Percentiles rank a stretch among this genome's conserved stretches.
Evolutionary conservation across 2,797 vertebrate species (phyloP).

Genomic region (Netta rufina): DNA sequence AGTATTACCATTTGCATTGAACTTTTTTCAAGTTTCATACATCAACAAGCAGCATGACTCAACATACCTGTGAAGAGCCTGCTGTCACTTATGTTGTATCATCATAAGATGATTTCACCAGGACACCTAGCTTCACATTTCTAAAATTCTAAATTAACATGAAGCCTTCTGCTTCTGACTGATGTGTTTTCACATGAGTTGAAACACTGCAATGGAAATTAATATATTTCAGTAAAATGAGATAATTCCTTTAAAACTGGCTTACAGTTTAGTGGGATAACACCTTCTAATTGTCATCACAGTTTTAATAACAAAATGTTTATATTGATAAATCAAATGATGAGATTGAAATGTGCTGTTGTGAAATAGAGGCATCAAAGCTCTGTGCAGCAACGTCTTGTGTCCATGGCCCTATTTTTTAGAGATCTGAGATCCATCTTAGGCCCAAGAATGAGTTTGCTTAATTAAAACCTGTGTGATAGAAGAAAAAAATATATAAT

Average conservation of each 20-base stretch:
- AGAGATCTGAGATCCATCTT: neutral
- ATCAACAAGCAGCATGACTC: neutral
- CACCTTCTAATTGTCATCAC: neutral
- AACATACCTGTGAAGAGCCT: neutral
- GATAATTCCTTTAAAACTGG: neutral
- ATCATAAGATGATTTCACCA: fast-evolving
- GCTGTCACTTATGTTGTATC: neutral
- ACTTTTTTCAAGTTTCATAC: neutral
- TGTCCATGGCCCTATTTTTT: neutral
- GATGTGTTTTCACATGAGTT: neutral
- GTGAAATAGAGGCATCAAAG: neutral
- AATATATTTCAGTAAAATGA: neutral
- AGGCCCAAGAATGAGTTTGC: neutral
- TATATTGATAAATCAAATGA: neutral
- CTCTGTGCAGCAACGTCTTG: neutral
- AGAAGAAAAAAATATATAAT: neutral
- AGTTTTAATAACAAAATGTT: neutral
- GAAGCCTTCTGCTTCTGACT: neutral
- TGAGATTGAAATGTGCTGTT: neutral
- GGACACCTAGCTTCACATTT: fast-evolving
- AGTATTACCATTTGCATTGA: neutral
- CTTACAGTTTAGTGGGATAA: neutral
- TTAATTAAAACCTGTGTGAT: neutral
- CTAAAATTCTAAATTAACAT: fast-evolving
- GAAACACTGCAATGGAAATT: neutral